Evolutionary conservation across 2,888 invertebrate genomes (phyloP), one percentile per base, ranked within the genome.

Genomic region (Lithophane leautieri): DNA sequence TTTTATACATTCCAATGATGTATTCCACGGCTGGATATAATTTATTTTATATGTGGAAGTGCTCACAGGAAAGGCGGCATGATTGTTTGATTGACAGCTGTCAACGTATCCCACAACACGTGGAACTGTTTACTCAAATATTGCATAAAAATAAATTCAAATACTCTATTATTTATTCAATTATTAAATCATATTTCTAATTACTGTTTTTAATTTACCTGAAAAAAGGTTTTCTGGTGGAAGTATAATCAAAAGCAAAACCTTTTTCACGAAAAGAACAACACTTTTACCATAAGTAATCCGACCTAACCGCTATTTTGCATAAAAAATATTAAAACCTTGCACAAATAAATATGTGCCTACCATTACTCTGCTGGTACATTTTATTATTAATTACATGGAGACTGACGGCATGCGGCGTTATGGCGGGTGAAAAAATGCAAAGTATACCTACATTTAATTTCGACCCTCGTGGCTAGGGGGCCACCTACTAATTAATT

Each of bases 401-500:
- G 90, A 90, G 86, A 90, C 90, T 91, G 91, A 89, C 89, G 92
- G 93, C 92, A 91, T 91, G 93, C 91, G 91, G 92, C 84, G 86
- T 86, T 89, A 89, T 88, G 87, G 89, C 87, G 91, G 91, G 84
- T 86, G 76, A 87, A 93, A 94, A 96, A 95, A 95, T 95, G 93
- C 94, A 95, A 95, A 95, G 93, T 93, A 95, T 88, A 94, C 34
- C 34, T 40, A 56, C 94, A 94, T 95, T 94, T 94, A 94, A 94
- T 95, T 95, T 85, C 93, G 90, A 92, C 91, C 94, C 94, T 93
- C 93, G 87, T 88, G 89, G 86, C 68, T 60, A 25, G 91, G 90
- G 92, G 91, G 91, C 91, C 88, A 91, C 91, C 93, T 91, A 92
- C 92, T 94, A 94, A 94, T 94, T 95, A 95, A 95, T 95, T 95